phyloP scores from a whole-genome alignment of 2,797 vertebrate species.

The Chaenodraco wilsoni region DNA sequence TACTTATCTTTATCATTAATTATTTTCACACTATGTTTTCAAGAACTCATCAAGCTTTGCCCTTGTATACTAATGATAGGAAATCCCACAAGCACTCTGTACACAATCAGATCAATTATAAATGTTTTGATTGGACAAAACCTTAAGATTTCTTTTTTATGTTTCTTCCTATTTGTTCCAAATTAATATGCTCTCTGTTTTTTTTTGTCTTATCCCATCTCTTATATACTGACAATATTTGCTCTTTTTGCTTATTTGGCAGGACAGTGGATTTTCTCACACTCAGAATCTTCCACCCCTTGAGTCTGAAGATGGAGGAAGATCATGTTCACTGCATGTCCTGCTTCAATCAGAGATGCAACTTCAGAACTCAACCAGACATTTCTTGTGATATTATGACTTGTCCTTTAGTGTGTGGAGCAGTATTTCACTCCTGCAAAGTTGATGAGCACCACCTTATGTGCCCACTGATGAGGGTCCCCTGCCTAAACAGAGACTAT shows the following conservation, averaged over 20 bases:
- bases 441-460: conserved; percentile 91
- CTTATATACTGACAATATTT: conserved; percentile 4
- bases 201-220: background rate
- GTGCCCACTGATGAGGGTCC: conserved; percentile 92
- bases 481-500: conserved; percentile 93
- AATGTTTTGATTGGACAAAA: no score
- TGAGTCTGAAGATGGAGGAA: conserved; percentile 78
- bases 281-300: conserved; percentile 7
- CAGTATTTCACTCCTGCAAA: conserved; percentile 96
- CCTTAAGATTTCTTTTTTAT: no score
- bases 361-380: conserved; percentile 87
- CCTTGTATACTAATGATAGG: background rate
- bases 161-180: no score
- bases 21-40: background rate
- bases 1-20: background rate
- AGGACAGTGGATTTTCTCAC: conserved; percentile 52
- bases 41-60: background rate
- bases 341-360: conserved; percentile 93
- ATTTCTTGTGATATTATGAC: conserved; percentile 90
- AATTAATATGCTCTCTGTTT: background rate
- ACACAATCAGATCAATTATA: background rate
- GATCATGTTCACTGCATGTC: conserved; percentile 92
- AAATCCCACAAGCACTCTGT: background rate
- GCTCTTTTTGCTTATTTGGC: conserved; percentile 29
- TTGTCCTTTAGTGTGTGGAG: conserved; percentile 92